phyloP scores from a whole-genome alignment of 1,140 invertebrate genomes.

The Drosophila kikkawai region DNA sequence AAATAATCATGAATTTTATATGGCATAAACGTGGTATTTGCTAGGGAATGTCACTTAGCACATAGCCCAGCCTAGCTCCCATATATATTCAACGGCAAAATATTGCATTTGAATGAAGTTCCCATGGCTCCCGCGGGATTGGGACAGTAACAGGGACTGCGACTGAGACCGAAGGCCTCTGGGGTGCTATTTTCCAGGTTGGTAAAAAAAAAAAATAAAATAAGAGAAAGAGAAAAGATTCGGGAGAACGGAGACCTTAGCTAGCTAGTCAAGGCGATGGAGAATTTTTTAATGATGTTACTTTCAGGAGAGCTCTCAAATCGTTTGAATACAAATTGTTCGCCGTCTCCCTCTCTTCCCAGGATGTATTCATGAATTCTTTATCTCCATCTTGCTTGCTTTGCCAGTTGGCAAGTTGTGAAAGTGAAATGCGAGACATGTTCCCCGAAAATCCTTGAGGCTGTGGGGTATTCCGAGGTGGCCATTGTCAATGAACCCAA shows the following conservation, averaged over 20 bases:
- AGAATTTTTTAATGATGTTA: slow-evolving; percentile 57
- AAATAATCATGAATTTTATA: slow-evolving; percentile 21
- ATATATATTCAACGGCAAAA: slow-evolving; percentile 23
- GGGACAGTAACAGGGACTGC: slow-evolving; percentile 7
- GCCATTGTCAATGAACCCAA: slow-evolving; percentile 51
- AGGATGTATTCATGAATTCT: slow-evolving; percentile 70
- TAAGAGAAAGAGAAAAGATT: slow-evolving; percentile 1
- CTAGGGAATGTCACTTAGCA: slow-evolving; percentile 24
- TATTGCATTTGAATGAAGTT: slow-evolving; percentile 45
- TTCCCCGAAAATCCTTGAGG: slow-evolving; percentile 41
- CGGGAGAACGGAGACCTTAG: neutral
- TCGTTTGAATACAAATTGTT: slow-evolving; percentile 72
- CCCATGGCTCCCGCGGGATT: slow-evolving; percentile 25
- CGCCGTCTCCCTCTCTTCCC: slow-evolving; percentile 7
- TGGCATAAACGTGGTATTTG: slow-evolving; percentile 23
- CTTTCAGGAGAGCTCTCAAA: slow-evolving; percentile 55
- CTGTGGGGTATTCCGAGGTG: slow-evolving; percentile 19
- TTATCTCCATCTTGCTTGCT: slow-evolving; percentile 60
- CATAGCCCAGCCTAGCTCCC: neutral
- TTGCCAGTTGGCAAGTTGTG: slow-evolving; percentile 68
- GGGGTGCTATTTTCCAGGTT: slow-evolving; percentile 29
- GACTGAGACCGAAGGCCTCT: slow-evolving; percentile 20
- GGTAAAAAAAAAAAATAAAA: neutral
- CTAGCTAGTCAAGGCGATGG: slow-evolving; percentile 44
- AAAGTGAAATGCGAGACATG: slow-evolving; percentile 72